Conservation (phyloP, 2,888 invertebrate genomes). For the Leuctra nigra region DNA sequence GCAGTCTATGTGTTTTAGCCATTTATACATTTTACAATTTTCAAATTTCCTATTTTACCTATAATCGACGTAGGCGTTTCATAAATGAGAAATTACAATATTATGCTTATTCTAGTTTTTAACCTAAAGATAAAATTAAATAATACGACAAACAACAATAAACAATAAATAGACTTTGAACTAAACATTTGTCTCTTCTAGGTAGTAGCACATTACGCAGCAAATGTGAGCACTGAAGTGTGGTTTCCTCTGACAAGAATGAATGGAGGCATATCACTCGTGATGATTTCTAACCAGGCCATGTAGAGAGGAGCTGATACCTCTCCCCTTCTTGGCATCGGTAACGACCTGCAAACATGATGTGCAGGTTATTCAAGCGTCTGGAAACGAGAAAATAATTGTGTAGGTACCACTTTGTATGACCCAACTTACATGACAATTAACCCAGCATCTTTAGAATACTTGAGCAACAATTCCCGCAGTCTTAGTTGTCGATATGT, state of each 20-base stretch:
- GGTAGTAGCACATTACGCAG: slow-evolving; percentile 68
- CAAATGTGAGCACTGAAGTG: slow-evolving; percentile 80
- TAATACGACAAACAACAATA: too few species aligned
- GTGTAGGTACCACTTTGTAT: too few species aligned
- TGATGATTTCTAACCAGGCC: slow-evolving; percentile 92
- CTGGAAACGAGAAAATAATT: too few species aligned
- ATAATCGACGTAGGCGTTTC: too few species aligned
- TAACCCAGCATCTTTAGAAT: slow-evolving; percentile 80
- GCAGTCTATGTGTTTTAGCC: too few species aligned
- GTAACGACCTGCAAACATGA: slow-evolving; percentile 11
- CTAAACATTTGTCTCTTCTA: too few species aligned
- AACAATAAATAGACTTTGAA: too few species aligned
- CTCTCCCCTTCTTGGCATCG: slow-evolving; percentile 46
- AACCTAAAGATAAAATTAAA: too few species aligned
- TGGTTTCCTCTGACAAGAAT: slow-evolving; percentile 81
- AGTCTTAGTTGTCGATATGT: slow-evolving; percentile 86
- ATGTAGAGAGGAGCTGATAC: slow-evolving; percentile 89
- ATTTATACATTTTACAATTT: too few species aligned
- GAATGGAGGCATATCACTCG: slow-evolving; percentile 82
- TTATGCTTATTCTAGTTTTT: too few species aligned
- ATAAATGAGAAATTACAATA: too few species aligned
- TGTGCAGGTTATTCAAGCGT: background rate
- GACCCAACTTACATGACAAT: slow-evolving; percentile 86
- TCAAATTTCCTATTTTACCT: too few species aligned
- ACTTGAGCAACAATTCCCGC: slow-evolving; percentile 78